Evolutionary conservation across 2,797 vertebrate species (phyloP).

Genomic region (Toxotes lorentzi): DNA sequence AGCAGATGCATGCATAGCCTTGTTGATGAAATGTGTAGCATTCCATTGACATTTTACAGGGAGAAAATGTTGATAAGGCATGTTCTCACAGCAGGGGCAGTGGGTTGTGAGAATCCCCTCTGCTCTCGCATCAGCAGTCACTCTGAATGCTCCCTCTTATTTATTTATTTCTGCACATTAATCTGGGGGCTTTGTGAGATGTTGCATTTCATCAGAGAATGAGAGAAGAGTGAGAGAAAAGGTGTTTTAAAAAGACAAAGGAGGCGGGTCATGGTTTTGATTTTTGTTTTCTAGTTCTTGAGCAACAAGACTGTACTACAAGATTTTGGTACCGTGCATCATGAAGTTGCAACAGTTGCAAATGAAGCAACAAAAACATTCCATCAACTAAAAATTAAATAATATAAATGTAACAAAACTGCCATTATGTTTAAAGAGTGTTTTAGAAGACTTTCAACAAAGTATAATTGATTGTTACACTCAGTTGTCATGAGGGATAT

Average conservation of each 20-base stretch:
- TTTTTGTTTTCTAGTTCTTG: conserved; percentile 30
- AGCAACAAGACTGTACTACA: conserved; percentile 4
- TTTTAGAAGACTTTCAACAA: conserved; percentile 8
- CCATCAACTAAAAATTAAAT: neutral
- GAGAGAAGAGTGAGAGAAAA: conserved; percentile 38
- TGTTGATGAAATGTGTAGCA: conserved; percentile 56
- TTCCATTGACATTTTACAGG: conserved; percentile 63
- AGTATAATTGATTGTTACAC: conserved; percentile 5
- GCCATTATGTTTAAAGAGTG: neutral
- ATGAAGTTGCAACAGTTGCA: neutral
- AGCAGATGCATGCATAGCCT: conserved; percentile 38
- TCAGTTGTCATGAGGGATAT: conserved; percentile 16
- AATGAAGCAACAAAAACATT: neutral
- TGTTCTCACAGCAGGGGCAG: conserved; percentile 72
- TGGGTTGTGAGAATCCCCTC: conserved; percentile 75
- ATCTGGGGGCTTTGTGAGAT: conserved; percentile 68
- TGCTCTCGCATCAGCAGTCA: conserved; percentile 68
- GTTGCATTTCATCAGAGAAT: conserved; percentile 66
- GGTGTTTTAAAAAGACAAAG: conserved; percentile 31
- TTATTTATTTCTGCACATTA: conserved; percentile 68
- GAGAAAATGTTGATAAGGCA: conserved; percentile 74
- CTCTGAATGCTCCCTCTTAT: conserved; percentile 60
- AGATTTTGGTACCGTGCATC: neutral
- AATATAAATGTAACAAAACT: neutral
- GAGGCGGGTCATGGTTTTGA: conserved; percentile 29